phyloP scores from a whole-genome alignment of 2,113 vertebrate genomes.

The Anguilla japonica region DNA sequence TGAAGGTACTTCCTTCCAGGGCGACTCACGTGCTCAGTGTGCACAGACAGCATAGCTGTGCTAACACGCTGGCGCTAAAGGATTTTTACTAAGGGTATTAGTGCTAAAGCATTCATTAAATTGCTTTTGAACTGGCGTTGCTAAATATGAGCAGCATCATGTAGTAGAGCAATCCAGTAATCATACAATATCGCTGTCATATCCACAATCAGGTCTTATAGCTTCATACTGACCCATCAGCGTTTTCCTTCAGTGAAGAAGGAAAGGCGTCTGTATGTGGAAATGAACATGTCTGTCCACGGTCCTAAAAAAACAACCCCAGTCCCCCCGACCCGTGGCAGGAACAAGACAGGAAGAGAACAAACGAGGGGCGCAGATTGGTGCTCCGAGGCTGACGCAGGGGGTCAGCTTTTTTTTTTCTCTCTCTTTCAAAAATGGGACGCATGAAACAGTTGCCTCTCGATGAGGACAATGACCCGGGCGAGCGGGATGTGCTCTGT shows the following conservation, averaged over 20 bases:
- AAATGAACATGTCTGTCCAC: slow-evolving; percentile 2
- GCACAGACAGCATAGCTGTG: not conserved
- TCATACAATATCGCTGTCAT: not conserved
- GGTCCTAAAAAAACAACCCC: not conserved
- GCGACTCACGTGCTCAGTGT: not conserved
- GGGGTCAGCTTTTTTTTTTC: slow-evolving; percentile 57
- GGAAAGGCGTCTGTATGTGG: not conserved
- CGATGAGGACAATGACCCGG: slow-evolving; percentile 40
- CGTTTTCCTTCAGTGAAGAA: not conserved
- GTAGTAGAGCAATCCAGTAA: not conserved
- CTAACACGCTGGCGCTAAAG: not conserved
- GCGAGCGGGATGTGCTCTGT: slow-evolving; percentile 51
- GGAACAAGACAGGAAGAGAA: slow-evolving; percentile 7
- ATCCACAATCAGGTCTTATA: not conserved
- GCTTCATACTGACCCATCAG: not conserved
- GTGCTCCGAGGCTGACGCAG: slow-evolving; percentile 41
- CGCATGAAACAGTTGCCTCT: slow-evolving; percentile 51
- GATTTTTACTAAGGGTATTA: not conserved
- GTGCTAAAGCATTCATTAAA: no score
- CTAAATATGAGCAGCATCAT: not conserved
- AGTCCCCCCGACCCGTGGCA: not conserved
- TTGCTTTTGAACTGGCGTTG: not conserved
- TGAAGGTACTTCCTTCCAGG: not conserved
- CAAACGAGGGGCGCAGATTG: slow-evolving; percentile 22
- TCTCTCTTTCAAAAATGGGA: slow-evolving; percentile 27